These are phyloP conservation scores for Neosilurus mollespiculum DNA, from an alignment of 2,797 vertebrate genomes.

Conservation along the genomic window DNA sequence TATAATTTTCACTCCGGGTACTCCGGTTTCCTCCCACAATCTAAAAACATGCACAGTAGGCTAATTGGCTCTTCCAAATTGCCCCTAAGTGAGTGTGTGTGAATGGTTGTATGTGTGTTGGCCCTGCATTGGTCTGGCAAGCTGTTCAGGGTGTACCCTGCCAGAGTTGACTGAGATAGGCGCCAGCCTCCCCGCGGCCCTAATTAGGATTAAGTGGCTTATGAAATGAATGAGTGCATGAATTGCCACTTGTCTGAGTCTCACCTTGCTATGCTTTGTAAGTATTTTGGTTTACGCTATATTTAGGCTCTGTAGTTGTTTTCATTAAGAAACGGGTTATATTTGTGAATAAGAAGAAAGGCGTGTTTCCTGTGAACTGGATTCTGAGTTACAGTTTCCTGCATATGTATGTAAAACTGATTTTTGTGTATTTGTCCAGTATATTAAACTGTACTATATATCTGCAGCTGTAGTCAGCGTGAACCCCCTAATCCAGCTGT, in stretches of 20 bases:
- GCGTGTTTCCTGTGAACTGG: neutral
- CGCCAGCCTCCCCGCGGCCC: too few species aligned
- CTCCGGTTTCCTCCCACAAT: too few species aligned
- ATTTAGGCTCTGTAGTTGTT: neutral
- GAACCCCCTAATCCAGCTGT: slow-evolving; percentile 19
- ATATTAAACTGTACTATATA: neutral
- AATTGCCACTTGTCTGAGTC: neutral
- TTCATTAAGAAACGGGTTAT: neutral
- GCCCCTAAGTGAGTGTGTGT: too few species aligned
- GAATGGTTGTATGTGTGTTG: too few species aligned
- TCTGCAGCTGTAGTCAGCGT: slow-evolving; percentile 26
- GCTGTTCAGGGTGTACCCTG: too few species aligned
- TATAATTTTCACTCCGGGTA: neutral
- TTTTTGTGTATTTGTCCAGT: too few species aligned
- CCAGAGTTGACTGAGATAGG: too few species aligned
- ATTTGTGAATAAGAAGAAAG: neutral
- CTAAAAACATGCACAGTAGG: too few species aligned
- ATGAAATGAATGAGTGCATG: too few species aligned
- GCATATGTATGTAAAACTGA: neutral
- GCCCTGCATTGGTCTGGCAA: too few species aligned
- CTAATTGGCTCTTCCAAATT: too few species aligned
- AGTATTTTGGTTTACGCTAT: neutral
- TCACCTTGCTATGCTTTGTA: neutral
- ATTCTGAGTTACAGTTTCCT: neutral
- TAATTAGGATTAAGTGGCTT: too few species aligned